Evolutionary conservation across 2,888 invertebrate genomes (phyloP), one percentile per base, ranked within the genome.

Genomic region (Drosophila siamana): DNA sequence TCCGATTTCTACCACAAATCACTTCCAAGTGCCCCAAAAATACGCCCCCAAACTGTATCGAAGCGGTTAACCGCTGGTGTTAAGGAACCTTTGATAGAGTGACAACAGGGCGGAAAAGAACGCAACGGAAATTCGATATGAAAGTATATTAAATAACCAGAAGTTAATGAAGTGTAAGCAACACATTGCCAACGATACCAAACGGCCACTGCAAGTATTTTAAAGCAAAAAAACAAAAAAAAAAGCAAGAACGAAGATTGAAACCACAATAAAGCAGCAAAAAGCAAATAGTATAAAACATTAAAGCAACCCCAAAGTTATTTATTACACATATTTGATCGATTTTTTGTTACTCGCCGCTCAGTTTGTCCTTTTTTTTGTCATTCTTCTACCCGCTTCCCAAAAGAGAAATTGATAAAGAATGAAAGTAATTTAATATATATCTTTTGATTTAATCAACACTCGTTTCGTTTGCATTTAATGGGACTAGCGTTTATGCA

Each of bases 121-220:
- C 68, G 61, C 61, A 70, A 46, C 57, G 78, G 74, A 88, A 84
- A 76, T 82, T 73, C 63, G 63, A 36, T 62, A 59, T 57, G 52
- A 69, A 70, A 89, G 78, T 85, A 69, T 89, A 89, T 86, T 87
- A 83, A 89, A 89, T 77, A 74, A 70, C 75, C 72, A 68, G 79
- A 80, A 87, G 78, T 87, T 89, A 86, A 86, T 86, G 86, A 87
- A 86, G 86, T 80, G 79, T 74, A 77, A 70, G 51, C 54, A 63
- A 63, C 48, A 69, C 69, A 78, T 65, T 61, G 66, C 65, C 78
- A 68, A 55, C 52, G 50, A 55, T 60, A 15, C 55, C 41, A 43
- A n/a, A 9, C 15, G 40, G 22, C 11, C 22, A 46, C 22, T 40
- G n/a, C 30, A 28, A 15, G 19, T 19, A 47, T 11, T 46, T 40